Evolutionary conservation across 2,113 vertebrate species (phyloP).

Genomic region (Pionites leucogaster): DNA sequence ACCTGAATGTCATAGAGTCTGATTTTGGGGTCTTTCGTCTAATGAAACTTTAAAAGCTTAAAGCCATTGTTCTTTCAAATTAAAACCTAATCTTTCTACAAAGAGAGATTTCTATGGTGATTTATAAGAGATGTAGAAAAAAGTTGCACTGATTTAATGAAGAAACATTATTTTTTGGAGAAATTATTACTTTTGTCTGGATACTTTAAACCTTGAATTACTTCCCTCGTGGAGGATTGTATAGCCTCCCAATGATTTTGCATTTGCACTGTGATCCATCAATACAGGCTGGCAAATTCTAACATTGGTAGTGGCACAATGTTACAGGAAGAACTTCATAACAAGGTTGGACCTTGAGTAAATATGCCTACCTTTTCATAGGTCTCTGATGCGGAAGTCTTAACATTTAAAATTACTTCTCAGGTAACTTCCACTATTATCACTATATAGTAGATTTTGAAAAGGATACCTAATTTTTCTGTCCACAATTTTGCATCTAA

Average conservation of each 20-base stretch:
- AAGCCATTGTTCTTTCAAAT: background rate
- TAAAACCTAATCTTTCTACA: background rate
- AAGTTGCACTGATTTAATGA: background rate
- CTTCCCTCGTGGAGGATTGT: background rate
- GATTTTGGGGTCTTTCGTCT: background rate
- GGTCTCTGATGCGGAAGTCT: background rate
- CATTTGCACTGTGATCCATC: background rate
- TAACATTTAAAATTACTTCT: background rate
- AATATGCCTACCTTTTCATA: background rate
- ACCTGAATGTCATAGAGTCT: background rate
- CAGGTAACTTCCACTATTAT: background rate
- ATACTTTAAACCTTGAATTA: background rate
- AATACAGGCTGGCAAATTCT: background rate
- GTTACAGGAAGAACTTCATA: background rate
- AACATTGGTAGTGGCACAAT: background rate
- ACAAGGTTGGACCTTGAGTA: background rate
- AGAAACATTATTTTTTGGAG: background rate
- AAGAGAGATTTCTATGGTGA: background rate
- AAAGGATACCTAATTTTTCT: background rate
- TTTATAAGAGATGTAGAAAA: background rate
- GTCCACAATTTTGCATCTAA: background rate
- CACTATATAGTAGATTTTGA: background rate
- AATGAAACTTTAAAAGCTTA: background rate
- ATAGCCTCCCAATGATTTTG: background rate
- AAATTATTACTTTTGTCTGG: background rate